Evolutionary conservation across 1,140 invertebrate genomes (phyloP).

Genomic region (Eufriesea mexicana): DNA sequence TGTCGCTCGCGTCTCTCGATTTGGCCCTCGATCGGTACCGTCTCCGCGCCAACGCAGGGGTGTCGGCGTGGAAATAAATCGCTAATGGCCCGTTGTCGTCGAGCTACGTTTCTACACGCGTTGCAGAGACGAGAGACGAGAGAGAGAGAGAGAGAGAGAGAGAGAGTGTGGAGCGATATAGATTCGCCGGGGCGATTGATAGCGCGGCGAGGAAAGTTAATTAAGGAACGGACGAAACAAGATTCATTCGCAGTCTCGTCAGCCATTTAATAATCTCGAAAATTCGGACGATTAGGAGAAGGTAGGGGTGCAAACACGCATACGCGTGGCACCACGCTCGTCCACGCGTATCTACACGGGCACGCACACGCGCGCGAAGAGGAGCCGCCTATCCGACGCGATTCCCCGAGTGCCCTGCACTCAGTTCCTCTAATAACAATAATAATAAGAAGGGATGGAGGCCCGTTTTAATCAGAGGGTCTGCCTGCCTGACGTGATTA

Average conservation of each 20-base stretch:
- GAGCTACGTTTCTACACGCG: too few species aligned
- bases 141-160: too few species aligned
- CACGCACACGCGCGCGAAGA: neutral
- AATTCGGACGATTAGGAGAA: constrained; percentile 59
- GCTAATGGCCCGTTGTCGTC: neutral
- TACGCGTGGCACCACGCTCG: neutral
- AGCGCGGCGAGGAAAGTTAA: constrained; percentile 58
- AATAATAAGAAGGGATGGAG: constrained; percentile 69
- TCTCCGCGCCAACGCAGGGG: neutral
- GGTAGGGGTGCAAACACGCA: neutral
- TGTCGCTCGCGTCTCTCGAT: neutral
- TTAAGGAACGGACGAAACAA: constrained; percentile 56
- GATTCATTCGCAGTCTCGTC: constrained; percentile 57
- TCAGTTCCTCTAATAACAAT: constrained; percentile 70
- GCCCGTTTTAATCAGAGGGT: constrained; percentile 73
- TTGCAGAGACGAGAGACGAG: too few species aligned
- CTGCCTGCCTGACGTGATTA: constrained; percentile 72
- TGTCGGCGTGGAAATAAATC: neutral
- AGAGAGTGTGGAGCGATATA: neutral
- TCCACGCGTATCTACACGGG: neutral
- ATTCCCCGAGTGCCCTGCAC: constrained; percentile 60
- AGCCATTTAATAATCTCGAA: constrained; percentile 69
- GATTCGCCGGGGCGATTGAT: constrained; percentile 33
- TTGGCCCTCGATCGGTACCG: neutral
- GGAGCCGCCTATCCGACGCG: constrained; percentile 37